Percentiles rank a stretch among this genome's conserved stretches.
Evolutionary conservation across 2,797 vertebrate species (phyloP).

Genomic region (Gallirallus australis): DNA sequence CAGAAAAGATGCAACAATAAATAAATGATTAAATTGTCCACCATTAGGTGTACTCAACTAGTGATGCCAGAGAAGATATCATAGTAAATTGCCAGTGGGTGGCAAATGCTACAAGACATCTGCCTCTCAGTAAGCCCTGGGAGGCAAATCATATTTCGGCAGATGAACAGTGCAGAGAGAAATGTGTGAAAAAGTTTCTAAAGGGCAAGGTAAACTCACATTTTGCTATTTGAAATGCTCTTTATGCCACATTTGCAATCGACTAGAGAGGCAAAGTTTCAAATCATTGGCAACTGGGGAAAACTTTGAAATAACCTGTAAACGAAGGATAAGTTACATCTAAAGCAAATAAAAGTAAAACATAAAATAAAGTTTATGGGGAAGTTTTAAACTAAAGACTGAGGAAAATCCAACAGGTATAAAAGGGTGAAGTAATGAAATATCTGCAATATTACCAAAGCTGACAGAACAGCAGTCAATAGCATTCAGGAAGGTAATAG

Average conservation of each 20-base stretch:
- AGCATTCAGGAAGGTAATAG: background rate
- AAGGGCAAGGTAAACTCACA: background rate
- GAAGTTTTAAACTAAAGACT: background rate
- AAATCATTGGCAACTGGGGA: background rate
- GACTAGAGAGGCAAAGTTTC: background rate
- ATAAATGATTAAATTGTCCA: background rate
- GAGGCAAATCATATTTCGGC: background rate
- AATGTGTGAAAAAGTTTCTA: background rate
- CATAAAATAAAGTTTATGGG: background rate
- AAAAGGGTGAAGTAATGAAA: background rate
- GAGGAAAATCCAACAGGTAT: background rate
- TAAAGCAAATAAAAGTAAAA: background rate
- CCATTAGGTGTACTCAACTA: background rate
- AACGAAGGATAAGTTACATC: background rate
- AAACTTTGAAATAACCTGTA: background rate
- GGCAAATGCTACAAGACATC: background rate
- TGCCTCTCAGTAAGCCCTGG: background rate
- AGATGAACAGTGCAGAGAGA: background rate
- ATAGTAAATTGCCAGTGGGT: background rate
- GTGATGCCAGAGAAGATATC: background rate
- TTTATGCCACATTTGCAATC: background rate
- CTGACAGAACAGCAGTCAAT: background rate
- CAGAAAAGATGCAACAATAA: background rate
- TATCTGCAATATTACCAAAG: background rate
- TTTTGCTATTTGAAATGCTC: fast-evolving